A percentile compares a stretch with the other conserved stretches of the same genome.
These are phyloP conservation scores for Drosophila repletoides DNA, from an alignment of 1,140 invertebrate species.

Conservation along the genomic window DNA sequence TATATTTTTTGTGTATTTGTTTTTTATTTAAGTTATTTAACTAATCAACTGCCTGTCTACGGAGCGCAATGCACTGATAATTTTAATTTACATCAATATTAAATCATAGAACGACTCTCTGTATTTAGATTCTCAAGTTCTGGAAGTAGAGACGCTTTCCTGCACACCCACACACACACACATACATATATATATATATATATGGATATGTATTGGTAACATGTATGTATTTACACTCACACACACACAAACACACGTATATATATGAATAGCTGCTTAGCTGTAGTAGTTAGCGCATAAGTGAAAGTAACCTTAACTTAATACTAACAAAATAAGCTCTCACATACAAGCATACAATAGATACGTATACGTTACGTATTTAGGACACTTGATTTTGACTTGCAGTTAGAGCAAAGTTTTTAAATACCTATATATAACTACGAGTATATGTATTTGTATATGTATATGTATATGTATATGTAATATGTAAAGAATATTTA, in stretches of 20 bases:
- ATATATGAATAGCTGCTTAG: constrained; percentile 45
- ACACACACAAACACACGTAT: constrained; percentile 10
- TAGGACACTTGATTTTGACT: constrained; percentile 59
- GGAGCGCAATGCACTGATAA: constrained; percentile 80
- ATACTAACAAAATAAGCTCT: constrained; percentile 16
- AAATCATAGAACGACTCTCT: constrained; percentile 21
- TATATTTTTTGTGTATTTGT: constrained; percentile 28
- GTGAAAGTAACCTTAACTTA: too few relatives aligned
- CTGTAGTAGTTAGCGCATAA: constrained; percentile 43
- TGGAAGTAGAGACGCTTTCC: constrained; percentile 57
- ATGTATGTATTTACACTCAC: constrained; percentile 7
- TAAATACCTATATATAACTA: constrained; percentile 43
- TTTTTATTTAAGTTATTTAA: constrained; percentile 54
- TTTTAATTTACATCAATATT: constrained; percentile 69
- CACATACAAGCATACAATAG: constrained; percentile 6
- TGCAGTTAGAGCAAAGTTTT: constrained; percentile 48
- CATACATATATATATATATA: constrained; percentile 19
- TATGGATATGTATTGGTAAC: constrained; percentile 16
- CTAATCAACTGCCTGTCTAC: constrained; percentile 70
- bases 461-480: constrained; percentile 49
- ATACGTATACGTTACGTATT: constrained; percentile 33
- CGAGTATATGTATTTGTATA: constrained; percentile 46
- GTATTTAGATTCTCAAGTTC: constrained; percentile 65
- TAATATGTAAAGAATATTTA: constrained; percentile 17
- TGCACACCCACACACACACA: constrained; percentile 39